phyloP scores from a whole-genome alignment of 2,113 vertebrate genomes.

The Xenopus tropicalis region DNA sequence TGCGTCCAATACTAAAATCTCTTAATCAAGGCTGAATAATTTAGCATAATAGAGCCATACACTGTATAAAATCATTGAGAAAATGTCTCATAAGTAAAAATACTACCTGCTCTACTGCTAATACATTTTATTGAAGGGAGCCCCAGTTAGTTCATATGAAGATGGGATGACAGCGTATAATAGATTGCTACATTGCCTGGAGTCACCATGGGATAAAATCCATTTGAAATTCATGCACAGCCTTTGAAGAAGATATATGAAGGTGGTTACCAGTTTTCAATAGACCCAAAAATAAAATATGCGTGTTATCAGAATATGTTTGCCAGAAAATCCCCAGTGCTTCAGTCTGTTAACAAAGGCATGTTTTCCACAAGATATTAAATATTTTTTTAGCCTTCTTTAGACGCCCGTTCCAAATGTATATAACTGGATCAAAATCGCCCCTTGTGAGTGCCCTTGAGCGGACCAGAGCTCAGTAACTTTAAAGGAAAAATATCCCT shows the following conservation, averaged over 20 bases:
- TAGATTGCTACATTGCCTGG: conserved; percentile 63
- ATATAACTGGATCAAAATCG: background rate
- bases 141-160: conserved; percentile 63
- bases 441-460: background rate
- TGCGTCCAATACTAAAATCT: background rate
- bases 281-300: conserved; percentile 58
- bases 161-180: conserved; percentile 64
- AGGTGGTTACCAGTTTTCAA: conserved; percentile 65
- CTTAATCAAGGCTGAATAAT: conserved; percentile 4
- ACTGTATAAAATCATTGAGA: conserved; percentile 6
- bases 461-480: background rate
- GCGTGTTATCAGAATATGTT: conserved; percentile 62
- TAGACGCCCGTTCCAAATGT: background rate
- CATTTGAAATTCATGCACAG: conserved; percentile 67
- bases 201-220: conserved; percentile 65
- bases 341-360: conserved; percentile 15
- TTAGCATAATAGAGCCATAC: conserved; percentile 16
- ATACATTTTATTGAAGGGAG: conserved; percentile 64
- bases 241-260: conserved; percentile 68
- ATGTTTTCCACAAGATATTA: background rate
- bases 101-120: conserved; percentile 53
- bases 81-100: conserved; percentile 49
- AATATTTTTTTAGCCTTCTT: background rate
- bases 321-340: conserved; percentile 50
- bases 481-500: too few relatives aligned